Evolutionary conservation across 2,113 vertebrate species (phyloP), one percentile per base, ranked within the genome.

Genomic region (Lamprotornis superbus): DNA sequence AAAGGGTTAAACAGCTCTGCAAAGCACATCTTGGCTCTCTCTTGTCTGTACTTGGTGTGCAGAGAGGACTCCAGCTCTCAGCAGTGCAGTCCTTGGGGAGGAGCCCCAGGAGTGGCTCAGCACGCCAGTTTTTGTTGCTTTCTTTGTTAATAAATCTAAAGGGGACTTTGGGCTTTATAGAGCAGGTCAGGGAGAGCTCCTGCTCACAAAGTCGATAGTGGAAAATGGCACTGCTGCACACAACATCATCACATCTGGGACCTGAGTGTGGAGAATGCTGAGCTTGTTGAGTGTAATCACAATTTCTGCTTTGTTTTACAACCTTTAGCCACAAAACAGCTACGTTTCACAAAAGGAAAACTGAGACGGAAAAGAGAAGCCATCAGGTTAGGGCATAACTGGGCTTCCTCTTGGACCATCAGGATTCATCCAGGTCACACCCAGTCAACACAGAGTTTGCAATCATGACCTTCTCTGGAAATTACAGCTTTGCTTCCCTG

Each of bases 401-500:
- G 17, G 23, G 15, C 44, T 76, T 87, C 27, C 61, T 89, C 61
- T 44, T 56, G 82, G 81, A 84, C 20, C 35, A 64, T 21, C 40
- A 89, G 67, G 53, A 68, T 85, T 87, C 7, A 46, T 49, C 79
- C 56, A 73, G 57, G 40, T 87, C 69, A 84, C 49, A 55, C 18
- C 24, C 59, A 83, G 75, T 60, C 77, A 79, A 71, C 35, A n/a
- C 24, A 55, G 52, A 1, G 0, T 56, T n/a, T 83, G 73, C 70
- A 95, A 63, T 55, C 73, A 78, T 88, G 87, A 89, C 55, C 83
- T 97, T 95, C 82, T 93, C 81, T 63, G 57, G 85, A 91, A 96
- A 97, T 94, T 95, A 96, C 49, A 85, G 70, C 89, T 90, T 76
- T 31, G 24, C 79, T 89, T 75, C 69, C 75, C 89, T 63, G 86